These are phyloP conservation scores for Prolemur simus DNA, from an alignment of 2,113 vertebrate genomes.

Conservation along the genomic window DNA sequence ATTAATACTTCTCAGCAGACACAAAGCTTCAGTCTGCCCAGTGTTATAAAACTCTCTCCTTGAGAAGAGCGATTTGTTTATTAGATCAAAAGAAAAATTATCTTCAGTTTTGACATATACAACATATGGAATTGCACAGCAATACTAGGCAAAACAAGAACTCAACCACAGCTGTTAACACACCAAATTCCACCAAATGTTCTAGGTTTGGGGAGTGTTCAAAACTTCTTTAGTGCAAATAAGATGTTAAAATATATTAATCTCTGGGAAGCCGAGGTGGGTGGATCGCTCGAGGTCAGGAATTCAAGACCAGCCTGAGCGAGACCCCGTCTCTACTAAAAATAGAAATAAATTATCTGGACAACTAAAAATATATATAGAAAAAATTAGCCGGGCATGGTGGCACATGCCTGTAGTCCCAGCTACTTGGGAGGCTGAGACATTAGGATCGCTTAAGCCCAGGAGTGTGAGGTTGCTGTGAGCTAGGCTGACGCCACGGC, in stretches of 20 bases:
- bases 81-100: conserved; percentile 73
- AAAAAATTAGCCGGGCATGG: no score
- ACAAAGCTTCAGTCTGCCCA: conserved; percentile 53
- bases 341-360: no score
- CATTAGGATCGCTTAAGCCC: no score
- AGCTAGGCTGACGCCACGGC: no score
- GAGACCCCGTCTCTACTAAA: no score
- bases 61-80: conserved; percentile 65
- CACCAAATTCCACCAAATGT: conserved; percentile 69
- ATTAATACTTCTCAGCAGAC: conserved; percentile 54
- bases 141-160: conserved; percentile 66
- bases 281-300: no score
- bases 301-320: no score
- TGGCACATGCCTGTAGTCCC: no score
- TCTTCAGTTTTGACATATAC: conserved; percentile 78
- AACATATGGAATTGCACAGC: conserved; percentile 71
- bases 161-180: conserved; percentile 66
- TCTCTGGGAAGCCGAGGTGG: no score
- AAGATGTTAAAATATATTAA: conserved; percentile 12
- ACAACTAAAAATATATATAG: no score
- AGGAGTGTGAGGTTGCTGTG: no score
- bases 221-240: conserved; percentile 30
- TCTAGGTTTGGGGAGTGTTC: conserved; percentile 46
- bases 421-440: no score
- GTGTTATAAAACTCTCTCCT: conserved; percentile 35